Evolutionary conservation across 2,888 invertebrate species (phyloP), one percentile per base, ranked within the genome.

Genomic region (Pyrrhosoma nymphula): DNA sequence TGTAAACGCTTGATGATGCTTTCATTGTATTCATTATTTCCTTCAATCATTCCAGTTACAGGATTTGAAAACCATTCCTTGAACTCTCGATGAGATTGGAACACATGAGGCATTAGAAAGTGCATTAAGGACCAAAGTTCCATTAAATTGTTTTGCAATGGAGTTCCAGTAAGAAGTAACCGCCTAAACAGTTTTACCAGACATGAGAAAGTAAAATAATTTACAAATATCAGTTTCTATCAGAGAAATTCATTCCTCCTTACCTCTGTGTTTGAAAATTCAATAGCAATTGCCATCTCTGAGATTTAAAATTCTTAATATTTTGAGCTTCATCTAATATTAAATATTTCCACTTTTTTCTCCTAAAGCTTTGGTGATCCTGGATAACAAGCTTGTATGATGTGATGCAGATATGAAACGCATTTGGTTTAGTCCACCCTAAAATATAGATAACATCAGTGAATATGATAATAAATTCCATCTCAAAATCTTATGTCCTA

Each of bases 51-150:
- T 95, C 99, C 99, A 55, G 99, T 99, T 96, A 99, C 98, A 89
- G 99, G 99, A 97, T 99, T 99, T 95, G 99, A 99, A 97, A 99
- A 99, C 99, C 99, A 99, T 97, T 99, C 99, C 97, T 99, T 99
- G 97, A 99, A 99, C 97, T 99, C 99, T 95, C 98, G 98, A 97
- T 99, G 99, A 95, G 99, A 99, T 96, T 99, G 99, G 97, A 99
- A 99, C 96, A 99, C 99, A 97, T 98, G 98, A 89, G 99, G 99
- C 99, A 99, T 99, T 95, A 99, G 98, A 97, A 99, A 99, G 97
- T 99, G 99, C 99, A 99, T 99, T 95, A 99, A 97, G 47, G 99
- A 99, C 99, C 99, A 99, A 96, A 99, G 97, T 97, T 99, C 99
- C 98, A 99, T 99, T 96, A 99, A 97, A 97, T 99, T 99, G 97